phyloP scores from a whole-genome alignment of 2,888 invertebrate genomes.

The Asteroscopus sphinx region DNA sequence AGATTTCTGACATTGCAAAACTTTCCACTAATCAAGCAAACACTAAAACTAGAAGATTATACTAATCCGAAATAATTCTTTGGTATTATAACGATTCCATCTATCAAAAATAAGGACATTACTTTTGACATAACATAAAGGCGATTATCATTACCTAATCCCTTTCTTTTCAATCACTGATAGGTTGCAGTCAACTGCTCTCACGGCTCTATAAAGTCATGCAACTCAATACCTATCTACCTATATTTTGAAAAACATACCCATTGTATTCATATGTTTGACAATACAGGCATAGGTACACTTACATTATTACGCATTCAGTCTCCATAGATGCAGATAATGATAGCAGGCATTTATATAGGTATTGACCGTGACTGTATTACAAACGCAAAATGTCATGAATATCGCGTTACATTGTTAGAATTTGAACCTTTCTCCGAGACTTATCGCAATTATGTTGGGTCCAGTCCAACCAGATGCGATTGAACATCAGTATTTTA shows the following conservation, averaged over 20 bases:
- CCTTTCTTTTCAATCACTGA: background rate
- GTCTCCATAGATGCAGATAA: slow-evolving; percentile 4
- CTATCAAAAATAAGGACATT: too few species aligned
- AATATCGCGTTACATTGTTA: slow-evolving; percentile 4
- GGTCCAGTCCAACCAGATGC: too few species aligned
- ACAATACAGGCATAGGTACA: slow-evolving; percentile 13
- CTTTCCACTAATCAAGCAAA: too few species aligned
- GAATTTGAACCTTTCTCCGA: too few species aligned
- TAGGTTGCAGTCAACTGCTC: background rate
- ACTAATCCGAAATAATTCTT: too few species aligned
- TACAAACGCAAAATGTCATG: slow-evolving; percentile 9
- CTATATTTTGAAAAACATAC: slow-evolving; percentile 21
- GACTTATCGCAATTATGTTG: too few species aligned
- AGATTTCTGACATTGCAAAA: too few species aligned
- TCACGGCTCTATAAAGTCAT: background rate
- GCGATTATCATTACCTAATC: too few species aligned
- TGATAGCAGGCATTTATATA: slow-evolving; percentile 18
- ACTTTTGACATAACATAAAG: too few species aligned
- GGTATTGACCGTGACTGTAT: slow-evolving; percentile 4
- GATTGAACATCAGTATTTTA: too few species aligned
- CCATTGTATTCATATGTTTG: slow-evolving; percentile 31
- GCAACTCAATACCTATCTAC: background rate
- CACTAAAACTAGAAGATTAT: too few species aligned
- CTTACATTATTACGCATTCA: slow-evolving; percentile 23
- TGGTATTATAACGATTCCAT: too few species aligned